These are phyloP conservation scores for Daphoenositta chrysoptera DNA, from an alignment of 2,113 vertebrate species.

Conservation along the genomic window DNA sequence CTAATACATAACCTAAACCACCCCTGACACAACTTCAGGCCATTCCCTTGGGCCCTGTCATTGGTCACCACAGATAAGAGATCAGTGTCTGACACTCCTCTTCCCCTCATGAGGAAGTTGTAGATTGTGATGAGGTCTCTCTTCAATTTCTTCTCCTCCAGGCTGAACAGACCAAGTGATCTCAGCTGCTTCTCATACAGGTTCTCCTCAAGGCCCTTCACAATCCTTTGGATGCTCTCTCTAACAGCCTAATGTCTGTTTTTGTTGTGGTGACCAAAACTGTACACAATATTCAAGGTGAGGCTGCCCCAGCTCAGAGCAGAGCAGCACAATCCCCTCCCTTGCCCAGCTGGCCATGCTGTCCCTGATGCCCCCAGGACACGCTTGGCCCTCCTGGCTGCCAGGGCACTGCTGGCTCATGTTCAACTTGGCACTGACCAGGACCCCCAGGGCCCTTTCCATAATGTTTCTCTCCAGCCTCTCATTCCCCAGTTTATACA, in stretches of 20 bases:
- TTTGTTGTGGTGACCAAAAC: not conserved
- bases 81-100: not conserved
- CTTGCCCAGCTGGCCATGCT: fast-evolving
- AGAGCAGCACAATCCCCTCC: not conserved
- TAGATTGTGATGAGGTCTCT: not conserved
- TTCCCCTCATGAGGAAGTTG: not conserved
- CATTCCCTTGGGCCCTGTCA: not conserved
- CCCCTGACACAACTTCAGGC: not conserved
- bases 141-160: not conserved
- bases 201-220: not conserved
- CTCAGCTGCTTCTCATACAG: not conserved
- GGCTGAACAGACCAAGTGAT: not conserved
- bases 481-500: not conserved
- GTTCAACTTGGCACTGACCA: fast-evolving
- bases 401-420: not conserved
- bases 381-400: fast-evolving
- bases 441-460: not conserved
- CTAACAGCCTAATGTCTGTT: too few species aligned
- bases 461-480: not conserved
- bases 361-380: fast-evolving
- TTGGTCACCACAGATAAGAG: not conserved
- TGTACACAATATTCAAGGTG: fast-evolving
- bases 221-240: not conserved
- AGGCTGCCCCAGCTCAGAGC: not conserved
- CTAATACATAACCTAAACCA: not conserved